Base-by-base conservation (phyloP, 2,113 vertebrate species). In the Meriones unguiculatus region DNA sequence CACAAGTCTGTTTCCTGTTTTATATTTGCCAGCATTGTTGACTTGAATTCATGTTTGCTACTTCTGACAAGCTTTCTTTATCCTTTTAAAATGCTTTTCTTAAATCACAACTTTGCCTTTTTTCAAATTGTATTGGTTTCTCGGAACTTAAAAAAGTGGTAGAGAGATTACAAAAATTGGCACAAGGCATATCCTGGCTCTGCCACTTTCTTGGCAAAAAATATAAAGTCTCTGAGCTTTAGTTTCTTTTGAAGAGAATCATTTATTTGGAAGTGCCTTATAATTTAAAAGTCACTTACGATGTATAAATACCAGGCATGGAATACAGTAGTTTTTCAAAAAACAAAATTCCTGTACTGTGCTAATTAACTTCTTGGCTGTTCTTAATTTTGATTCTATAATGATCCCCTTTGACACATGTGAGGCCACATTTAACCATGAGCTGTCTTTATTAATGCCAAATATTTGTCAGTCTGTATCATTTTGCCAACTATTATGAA, bases 341-440 rank as follows among this genome's bases (percentile, higher is more conserved):
- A 72, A 3, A n/a, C 0, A 24, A 59, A 30, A 50, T 46, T 90
- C 7, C 14, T 94, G 93, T 81, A 14, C 13, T 93, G 1, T 76
- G 35, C 28, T 89, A 88, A 87, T 92, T 95, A 88, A 73, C 20
- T 87, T 35, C 85, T 92, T 94, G 10, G 35, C 57, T 25, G n/a
- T 77, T 90, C 38, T 93, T 92, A 82, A 57, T 70, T 95, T 86
- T 62, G 62, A 35, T 78, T 93, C 28, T 46, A 1, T 85, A 89
- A 92, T 94, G 24, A 78, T 86, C 6, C 20, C 3, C n/a, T 89
- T 81, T 82, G 41, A 64, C 62, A 59, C 4, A 88, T 88, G 78
- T 30, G 75, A 87, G 89, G 77, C 41, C 46, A 87, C 17, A 52
- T 65, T 86, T 92, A 94, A 73, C 77, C 5, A 38, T 3, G 32